Percentiles rank a stretch among this genome's conserved stretches.
Conservation (phyloP, 1,140 invertebrate species). For the Diabrotica undecimpunctata region DNA sequence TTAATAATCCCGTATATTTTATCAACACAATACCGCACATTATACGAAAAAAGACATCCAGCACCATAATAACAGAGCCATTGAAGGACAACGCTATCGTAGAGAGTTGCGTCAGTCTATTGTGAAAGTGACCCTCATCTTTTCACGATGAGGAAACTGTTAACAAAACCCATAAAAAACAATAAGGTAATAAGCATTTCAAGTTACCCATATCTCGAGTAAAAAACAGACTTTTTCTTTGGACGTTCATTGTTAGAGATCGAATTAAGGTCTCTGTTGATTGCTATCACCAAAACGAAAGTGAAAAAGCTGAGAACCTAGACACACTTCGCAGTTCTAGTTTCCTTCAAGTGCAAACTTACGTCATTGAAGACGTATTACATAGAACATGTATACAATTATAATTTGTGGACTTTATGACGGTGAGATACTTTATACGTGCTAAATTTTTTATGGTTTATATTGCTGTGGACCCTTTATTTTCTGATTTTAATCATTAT, state of each 20-base stretch:
- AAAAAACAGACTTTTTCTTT: not conserved
- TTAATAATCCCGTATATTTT: too few relatives aligned
- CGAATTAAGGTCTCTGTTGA: not conserved
- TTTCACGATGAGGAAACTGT: not conserved
- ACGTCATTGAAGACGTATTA: not conserved
- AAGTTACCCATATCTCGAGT: not conserved
- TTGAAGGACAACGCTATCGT: too few relatives aligned
- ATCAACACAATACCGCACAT: too few relatives aligned
- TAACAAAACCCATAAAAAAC: not conserved
- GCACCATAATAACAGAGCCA: too few relatives aligned
- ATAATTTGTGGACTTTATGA: too few relatives aligned
- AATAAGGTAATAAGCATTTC: not conserved
- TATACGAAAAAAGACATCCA: too few relatives aligned
- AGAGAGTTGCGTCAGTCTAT: not conserved
- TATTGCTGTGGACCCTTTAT: too few relatives aligned
- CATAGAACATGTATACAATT: not conserved
- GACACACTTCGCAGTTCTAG: conserved; percentile 14
- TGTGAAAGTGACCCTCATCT: not conserved
- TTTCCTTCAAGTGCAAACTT: conserved; percentile 18
- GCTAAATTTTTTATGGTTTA: too few relatives aligned
- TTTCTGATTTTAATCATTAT: too few relatives aligned
- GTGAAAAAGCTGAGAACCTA: conserved; percentile 17
- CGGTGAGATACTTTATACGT: too few relatives aligned
- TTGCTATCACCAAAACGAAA: conserved; percentile 13
- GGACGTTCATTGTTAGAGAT: not conserved